phyloP scores from a whole-genome alignment of 2,797 vertebrate species.

The Falco biarmicus region DNA sequence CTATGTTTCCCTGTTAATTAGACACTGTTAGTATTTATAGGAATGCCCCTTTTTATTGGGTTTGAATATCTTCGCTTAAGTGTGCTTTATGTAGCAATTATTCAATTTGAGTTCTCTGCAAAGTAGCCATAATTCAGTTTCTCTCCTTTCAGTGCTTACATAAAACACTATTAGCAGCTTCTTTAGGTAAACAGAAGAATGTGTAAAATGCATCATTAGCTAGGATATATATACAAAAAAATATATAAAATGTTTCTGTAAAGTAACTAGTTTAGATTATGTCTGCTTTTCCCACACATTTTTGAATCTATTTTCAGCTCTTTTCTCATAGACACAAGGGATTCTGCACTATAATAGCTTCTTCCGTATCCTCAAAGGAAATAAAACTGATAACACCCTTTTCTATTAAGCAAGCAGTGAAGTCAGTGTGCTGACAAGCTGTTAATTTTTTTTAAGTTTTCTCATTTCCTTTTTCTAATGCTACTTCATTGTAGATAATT shows the following conservation, averaged over 20 bases:
- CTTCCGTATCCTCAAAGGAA: constrained; percentile 5
- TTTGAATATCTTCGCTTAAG: constrained; percentile 1
- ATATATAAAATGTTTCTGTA: background rate
- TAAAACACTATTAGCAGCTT: background rate
- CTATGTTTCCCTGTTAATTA: background rate
- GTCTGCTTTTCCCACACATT: background rate
- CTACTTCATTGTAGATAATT: background rate
- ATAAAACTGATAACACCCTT: constrained; percentile 44
- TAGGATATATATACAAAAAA: background rate
- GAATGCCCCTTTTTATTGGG: background rate
- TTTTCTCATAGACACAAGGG: constrained; percentile 9
- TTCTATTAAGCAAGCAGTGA: constrained; percentile 11
- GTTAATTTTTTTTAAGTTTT: constrained; percentile 7
- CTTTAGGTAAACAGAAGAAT: constrained; percentile 36
- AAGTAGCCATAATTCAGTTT: constrained; percentile 2
- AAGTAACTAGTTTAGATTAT: background rate
- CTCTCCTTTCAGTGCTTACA: background rate
- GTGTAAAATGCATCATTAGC: constrained; percentile 1
- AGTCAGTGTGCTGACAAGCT: constrained; percentile 9
- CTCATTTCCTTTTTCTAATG: constrained; percentile 39
- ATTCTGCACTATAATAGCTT: constrained; percentile 39
- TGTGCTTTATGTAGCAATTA: background rate
- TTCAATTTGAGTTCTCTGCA: background rate
- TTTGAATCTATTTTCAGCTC: constrained; percentile 44
- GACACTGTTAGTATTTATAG: background rate